Conservation (phyloP, 2,113 vertebrate species). For the Thalassoma bifasciatum region DNA sequence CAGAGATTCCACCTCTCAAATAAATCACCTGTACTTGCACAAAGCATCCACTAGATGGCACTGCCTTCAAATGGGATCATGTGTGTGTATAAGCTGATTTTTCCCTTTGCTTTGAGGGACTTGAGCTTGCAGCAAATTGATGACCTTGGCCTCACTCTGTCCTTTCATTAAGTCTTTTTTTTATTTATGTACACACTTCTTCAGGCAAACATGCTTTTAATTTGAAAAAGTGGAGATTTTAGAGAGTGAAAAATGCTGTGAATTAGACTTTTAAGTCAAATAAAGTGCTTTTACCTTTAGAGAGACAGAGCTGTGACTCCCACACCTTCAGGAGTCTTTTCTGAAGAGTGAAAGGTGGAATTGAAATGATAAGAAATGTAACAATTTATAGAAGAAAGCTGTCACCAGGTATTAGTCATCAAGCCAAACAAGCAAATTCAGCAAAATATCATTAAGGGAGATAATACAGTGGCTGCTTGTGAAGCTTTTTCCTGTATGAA, state of each 20-base stretch:
- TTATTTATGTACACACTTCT: neutral
- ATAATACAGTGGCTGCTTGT: too few species aligned
- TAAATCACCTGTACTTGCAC: slow-evolving; percentile 14
- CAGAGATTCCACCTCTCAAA: neutral
- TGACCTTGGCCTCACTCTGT: slow-evolving; percentile 3
- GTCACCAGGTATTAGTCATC: slow-evolving; percentile 58
- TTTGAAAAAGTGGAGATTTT: neutral
- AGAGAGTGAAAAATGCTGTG: neutral
- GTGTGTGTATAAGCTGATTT: neutral
- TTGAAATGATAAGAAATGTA: slow-evolving; percentile 59
- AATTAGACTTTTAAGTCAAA: slow-evolving; percentile 2
- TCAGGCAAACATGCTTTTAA: neutral
- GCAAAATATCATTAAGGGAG: too few species aligned
- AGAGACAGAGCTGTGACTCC: slow-evolving; percentile 15
- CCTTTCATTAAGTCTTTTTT: slow-evolving; percentile 14
- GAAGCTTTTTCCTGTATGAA: slow-evolving; percentile 15
- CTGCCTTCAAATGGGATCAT: slow-evolving; percentile 15
- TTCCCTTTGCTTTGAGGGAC: neutral
- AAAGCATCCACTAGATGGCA: slow-evolving; percentile 64
- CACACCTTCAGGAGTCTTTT: slow-evolving; percentile 37
- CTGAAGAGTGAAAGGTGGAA: slow-evolving; percentile 68
- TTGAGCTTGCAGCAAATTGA: slow-evolving; percentile 5
- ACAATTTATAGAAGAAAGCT: slow-evolving; percentile 62
- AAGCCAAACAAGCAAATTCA: too few species aligned
- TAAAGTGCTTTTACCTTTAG: slow-evolving; percentile 18